A percentile compares a stretch with the other conserved stretches of the same genome.
phyloP scores from a whole-genome alignment of 2,797 vertebrate species.

The Scolopax rusticola region DNA sequence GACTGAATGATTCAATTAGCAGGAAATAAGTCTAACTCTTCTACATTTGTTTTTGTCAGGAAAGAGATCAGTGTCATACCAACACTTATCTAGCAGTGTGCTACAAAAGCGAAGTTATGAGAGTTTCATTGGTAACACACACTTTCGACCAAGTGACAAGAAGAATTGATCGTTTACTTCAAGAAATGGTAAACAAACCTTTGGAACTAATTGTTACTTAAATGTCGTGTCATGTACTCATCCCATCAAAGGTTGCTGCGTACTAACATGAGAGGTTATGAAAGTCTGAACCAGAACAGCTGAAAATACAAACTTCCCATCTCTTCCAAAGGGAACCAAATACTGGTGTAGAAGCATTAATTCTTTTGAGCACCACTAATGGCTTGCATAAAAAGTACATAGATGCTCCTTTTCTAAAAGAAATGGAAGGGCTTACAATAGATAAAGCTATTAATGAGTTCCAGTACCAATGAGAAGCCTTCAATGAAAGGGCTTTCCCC shows the following conservation, averaged over 20 bases:
- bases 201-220: neutral
- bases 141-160: constrained; percentile 87
- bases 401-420: neutral
- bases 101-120: constrained; percentile 86
- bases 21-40: neutral
- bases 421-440: neutral
- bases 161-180: constrained; percentile 79
- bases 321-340: rapidly evolving
- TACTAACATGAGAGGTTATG: neutral
- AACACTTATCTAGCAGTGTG: constrained; percentile 83
- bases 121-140: constrained; percentile 78
- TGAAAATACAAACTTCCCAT: neutral
- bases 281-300: neutral
- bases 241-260: neutral
- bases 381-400: neutral
- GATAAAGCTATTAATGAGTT: neutral
- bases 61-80: constrained; percentile 86
- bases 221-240: neutral
- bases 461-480: neutral
- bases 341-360: neutral
- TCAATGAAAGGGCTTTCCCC: neutral
- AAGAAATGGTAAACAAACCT: constrained; percentile 67
- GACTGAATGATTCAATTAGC: neutral
- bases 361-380: neutral
- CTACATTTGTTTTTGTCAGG: constrained; percentile 74